Evolutionary conservation across 1,140 invertebrate species (phyloP).

Genomic region (Neelides sp.): DNA sequence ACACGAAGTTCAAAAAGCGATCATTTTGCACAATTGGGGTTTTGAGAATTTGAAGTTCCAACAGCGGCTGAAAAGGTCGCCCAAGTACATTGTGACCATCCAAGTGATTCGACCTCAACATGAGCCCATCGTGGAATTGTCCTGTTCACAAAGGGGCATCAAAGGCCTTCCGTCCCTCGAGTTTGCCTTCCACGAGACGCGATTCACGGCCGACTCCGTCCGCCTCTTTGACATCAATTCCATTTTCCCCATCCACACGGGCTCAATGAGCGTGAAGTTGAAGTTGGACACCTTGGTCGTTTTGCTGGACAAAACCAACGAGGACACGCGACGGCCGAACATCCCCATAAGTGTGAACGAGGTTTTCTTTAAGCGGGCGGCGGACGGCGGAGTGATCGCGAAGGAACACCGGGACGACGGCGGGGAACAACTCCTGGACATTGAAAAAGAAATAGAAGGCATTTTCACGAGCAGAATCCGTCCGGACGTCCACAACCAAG

Average conservation of each 20-base stretch:
- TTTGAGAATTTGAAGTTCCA: slow-evolving; percentile 26
- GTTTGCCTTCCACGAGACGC: slow-evolving; percentile 22
- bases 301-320: slow-evolving; percentile 13
- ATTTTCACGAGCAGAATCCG: slow-evolving; percentile 23
- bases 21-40: slow-evolving; percentile 24
- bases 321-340: not conserved
- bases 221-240: slow-evolving; percentile 28
- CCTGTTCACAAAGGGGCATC: too few species aligned
- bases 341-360: slow-evolving; percentile 6
- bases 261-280: slow-evolving; percentile 18
- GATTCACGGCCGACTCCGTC: slow-evolving; percentile 19
- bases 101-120: slow-evolving; percentile 17
- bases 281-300: slow-evolving; percentile 26
- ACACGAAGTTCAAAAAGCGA: slow-evolving; percentile 21
- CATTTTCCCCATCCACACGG: slow-evolving; percentile 27
- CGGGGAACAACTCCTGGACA: slow-evolving; percentile 10
- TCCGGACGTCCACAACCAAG: slow-evolving; percentile 27
- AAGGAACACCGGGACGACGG: slow-evolving; percentile 26
- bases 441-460: slow-evolving; percentile 26
- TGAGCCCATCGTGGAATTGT: slow-evolving; percentile 23
- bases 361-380: slow-evolving; percentile 7
- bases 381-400: not conserved
- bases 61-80: slow-evolving; percentile 22
- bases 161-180: slow-evolving; percentile 2
- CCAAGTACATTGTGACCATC: slow-evolving; percentile 28